A percentile compares a stretch with the other conserved stretches of the same genome.
phyloP scores from a whole-genome alignment of 1,140 invertebrate species.

The Tyrophagus putrescentiae region DNA sequence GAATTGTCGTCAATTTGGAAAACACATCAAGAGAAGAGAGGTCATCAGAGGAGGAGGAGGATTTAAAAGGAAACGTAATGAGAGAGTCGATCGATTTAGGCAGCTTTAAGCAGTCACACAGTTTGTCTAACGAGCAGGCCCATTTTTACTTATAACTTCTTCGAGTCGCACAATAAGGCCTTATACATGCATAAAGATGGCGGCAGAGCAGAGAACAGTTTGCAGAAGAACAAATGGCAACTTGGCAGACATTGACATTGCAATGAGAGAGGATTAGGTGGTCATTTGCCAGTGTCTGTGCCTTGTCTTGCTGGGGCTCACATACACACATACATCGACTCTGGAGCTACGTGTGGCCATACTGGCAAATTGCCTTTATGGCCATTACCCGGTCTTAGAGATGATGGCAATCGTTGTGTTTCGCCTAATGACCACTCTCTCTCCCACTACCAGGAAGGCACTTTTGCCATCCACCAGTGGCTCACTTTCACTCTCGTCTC shows the following conservation, averaged over 20 bases:
- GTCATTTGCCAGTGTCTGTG: background rate
- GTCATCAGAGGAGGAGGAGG: background rate
- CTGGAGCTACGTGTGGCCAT: conserved; percentile 4
- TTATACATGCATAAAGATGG: background rate
- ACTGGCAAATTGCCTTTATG: background rate
- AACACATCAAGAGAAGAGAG: no score
- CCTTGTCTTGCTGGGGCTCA: no score
- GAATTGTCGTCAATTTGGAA: no score
- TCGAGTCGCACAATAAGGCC: background rate
- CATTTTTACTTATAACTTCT: no score
- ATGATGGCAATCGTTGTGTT: no score
- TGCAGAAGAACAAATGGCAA: background rate
- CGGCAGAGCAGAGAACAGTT: no score
- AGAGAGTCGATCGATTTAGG: background rate
- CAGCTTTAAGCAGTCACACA: background rate
- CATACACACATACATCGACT: background rate
- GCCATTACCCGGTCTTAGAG: no score
- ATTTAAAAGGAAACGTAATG: background rate
- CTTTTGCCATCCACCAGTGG: no score
- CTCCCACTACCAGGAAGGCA: no score
- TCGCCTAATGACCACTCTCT: no score
- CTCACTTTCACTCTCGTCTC: no score
- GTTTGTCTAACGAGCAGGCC: no score
- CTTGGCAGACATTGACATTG: background rate
- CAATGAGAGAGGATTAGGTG: background rate